Evolutionary conservation across 2,113 vertebrate genomes (phyloP).

Genomic region (Poeciliopsis turrubarensis): DNA sequence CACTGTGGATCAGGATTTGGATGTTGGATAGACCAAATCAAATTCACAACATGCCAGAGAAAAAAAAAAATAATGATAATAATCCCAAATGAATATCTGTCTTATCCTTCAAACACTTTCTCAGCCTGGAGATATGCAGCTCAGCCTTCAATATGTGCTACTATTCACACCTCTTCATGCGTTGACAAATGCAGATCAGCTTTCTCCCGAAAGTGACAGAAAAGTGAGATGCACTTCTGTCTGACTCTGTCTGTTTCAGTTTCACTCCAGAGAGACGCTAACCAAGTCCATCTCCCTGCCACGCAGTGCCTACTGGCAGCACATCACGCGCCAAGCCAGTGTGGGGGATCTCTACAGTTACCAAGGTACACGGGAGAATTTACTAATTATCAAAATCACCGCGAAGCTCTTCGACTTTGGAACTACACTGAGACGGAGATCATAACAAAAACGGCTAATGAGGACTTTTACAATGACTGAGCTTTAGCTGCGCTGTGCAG

Average conservation of each 20-base stretch:
- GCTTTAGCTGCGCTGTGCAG: background rate
- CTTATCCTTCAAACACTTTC: slow-evolving; percentile 13
- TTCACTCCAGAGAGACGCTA: slow-evolving; percentile 90
- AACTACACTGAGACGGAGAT: background rate
- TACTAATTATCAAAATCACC: slow-evolving; percentile 37
- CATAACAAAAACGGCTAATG: slow-evolving; percentile 2
- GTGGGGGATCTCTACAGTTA: slow-evolving; percentile 97
- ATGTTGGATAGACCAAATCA: background rate
- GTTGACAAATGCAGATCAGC: slow-evolving; percentile 25
- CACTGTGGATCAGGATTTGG: background rate
- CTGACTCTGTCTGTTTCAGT: slow-evolving; percentile 81
- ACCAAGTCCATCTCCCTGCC: slow-evolving; percentile 97
- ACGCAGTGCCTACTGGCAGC: slow-evolving; percentile 97
- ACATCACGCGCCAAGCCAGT: slow-evolving; percentile 97
- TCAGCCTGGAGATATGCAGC: slow-evolving; percentile 19
- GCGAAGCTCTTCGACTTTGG: slow-evolving; percentile 24
- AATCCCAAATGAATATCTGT: slow-evolving; percentile 21
- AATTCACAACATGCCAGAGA: slow-evolving; percentile 5
- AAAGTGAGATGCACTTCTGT: slow-evolving; percentile 29
- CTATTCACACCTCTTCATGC: slow-evolving; percentile 16
- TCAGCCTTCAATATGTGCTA: background rate
- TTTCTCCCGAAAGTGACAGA: slow-evolving; percentile 33
- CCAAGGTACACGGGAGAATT: slow-evolving; percentile 85
- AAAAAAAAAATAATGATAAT: background rate
- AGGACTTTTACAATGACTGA: slow-evolving; percentile 2